Evolutionary conservation across 1,140 invertebrate species (phyloP), one percentile per base, ranked within the genome.

Genomic region (Mya arenaria): DNA sequence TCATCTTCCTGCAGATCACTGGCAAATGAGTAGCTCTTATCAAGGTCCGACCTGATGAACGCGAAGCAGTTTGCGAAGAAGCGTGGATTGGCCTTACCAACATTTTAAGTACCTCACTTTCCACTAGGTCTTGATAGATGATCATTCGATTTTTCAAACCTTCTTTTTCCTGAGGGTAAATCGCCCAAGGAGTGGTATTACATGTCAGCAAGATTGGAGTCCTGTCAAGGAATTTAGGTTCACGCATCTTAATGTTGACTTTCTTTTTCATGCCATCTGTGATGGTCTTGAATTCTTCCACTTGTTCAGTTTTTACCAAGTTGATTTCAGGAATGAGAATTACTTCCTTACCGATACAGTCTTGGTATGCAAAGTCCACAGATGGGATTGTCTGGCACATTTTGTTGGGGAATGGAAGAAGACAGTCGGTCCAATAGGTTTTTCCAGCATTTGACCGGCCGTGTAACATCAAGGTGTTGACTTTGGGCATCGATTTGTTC

Each of bases 201-300:
- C 62, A 32, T 34, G 17, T 19, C 32, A 65, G n/a, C 30, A 65
- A 34, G 10, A 65, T 65, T 65, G 62, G 62, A 34, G 62, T 65
- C 37, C 62, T 8, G 17, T 65, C 37, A 19, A 65, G 30, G n/a
- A 65, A 5, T 37, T 8, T 32, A 10, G 62, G 62, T 65, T 65
- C 62, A 4, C 37, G 30, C 30, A 34, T 65, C 23, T 65, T 65
- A 5, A 65, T 37, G 37, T 65, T 15, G 17, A 34, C 62, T 30
- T 13, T 28, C n/a, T 13, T 65, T 65, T 15, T 13, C 6, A 8
- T 13, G n/a, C 62, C 30, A 34, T 65, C 62, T 4, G 37, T 8
- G 30, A 65, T 34, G 13, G 30, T 28, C 32, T 15, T 65, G 5
- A 10, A 5, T 65, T 65, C 62, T 32, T 65, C 62, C 23, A 65